These are phyloP conservation scores for Platypus cylindrus DNA, from an alignment of 2,888 invertebrate species.

Conservation along the genomic window DNA sequence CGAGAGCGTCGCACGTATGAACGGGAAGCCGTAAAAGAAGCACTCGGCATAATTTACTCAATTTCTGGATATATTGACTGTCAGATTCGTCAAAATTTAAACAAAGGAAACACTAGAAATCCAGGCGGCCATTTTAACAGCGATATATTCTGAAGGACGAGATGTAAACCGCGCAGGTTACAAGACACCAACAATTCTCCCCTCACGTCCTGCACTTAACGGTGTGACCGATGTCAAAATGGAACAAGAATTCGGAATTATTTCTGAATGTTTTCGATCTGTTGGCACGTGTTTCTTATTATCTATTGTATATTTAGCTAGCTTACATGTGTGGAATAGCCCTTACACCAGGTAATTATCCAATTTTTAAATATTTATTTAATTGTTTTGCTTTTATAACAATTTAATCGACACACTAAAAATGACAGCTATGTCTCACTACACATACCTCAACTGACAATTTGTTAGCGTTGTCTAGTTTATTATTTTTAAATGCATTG, in stretches of 20 bases:
- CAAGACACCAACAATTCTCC: too few species aligned
- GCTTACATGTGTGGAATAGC: constrained; percentile 77
- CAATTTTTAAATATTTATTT: constrained; percentile 10
- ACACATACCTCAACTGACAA: too few species aligned
- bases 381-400: constrained; percentile 9
- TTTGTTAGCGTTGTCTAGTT: too few species aligned
- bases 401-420: constrained; percentile 11
- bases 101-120: constrained; percentile 74
- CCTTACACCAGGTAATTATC: constrained; percentile 54
- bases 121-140: constrained; percentile 66
- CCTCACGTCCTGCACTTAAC: too few species aligned
- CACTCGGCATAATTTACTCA: constrained; percentile 72
- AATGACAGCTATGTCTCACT: constrained; percentile 13
- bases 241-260: constrained; percentile 27
- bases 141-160: constrained; percentile 15
- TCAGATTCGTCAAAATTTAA: constrained; percentile 44
- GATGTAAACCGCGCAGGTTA: constrained; percentile 14
- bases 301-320: constrained; percentile 70
- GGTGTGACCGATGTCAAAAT: constrained; percentile 21
- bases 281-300: constrained; percentile 63
- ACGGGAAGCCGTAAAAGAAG: constrained; percentile 86
- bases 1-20: constrained; percentile 84
- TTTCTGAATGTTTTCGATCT: constrained; percentile 44
- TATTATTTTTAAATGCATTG: too few species aligned
- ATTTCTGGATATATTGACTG: constrained; percentile 26